Evolutionary conservation across 2,113 vertebrate species (phyloP), one percentile per base, ranked within the genome.

Genomic region (Lamprologus callipterus): DNA sequence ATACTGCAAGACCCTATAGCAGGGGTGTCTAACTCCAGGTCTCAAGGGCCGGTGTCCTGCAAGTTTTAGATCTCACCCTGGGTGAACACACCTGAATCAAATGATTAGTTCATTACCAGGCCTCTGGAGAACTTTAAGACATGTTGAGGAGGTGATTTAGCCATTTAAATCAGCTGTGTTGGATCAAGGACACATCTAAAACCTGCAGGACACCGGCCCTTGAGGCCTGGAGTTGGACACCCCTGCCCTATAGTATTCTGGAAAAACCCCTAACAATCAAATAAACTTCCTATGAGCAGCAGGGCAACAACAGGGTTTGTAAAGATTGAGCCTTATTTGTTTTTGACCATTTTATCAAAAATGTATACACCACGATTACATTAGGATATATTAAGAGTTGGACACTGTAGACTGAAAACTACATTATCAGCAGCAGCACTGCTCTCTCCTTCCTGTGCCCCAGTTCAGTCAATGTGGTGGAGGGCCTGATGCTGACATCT

Each of bases 401-500:
- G 10, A 80, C 37, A 82, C 4, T 57, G 80, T 40, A 87, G 51
- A 82, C 80, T 33, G 21, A 78, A 55, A 84, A 65, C 47, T 83
- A 83, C 40, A 83, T 65, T 10, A 83, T 26, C 47, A 82, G 42
- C 57, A 88, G 81, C 40, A 42, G 13, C 28, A 49, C 7, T 40
- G 49, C 58, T 84, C 86, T 80, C 45, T 45, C 65, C 9, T 63
- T 81, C 9, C 11, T 84, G 57, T 91, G 89, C 65, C 78, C 65
- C 75, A 91, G 85, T 89, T 90, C 78, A 87, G 80, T 90, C 88
- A 90, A 53, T 78, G 80, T 81, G 85, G 82, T 42, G 14, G 63
- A 84, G 26, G 54, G 37, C 40, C 78, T 58, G 45, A 82, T 42
- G 54, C 37, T 55, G 63, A 81, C 81, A 68, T 87, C 82, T 75